phyloP scores from a whole-genome alignment of 37 sponge, comb jelly and placozoan genomes.

The Ephydatia muelleri region DNA sequence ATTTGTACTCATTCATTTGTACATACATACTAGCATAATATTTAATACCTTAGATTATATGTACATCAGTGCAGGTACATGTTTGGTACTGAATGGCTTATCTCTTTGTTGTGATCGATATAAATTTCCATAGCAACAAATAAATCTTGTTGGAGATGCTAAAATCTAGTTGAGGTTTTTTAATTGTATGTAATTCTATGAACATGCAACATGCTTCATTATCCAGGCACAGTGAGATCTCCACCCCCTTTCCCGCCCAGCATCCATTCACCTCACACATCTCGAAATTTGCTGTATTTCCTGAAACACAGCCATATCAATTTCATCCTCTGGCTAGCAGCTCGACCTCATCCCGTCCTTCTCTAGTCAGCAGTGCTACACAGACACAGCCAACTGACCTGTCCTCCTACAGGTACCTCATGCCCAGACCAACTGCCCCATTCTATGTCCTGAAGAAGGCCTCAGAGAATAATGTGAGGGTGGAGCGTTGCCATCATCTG shows the following conservation, averaged over 20 bases:
- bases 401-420: not conserved
- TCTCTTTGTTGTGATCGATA: no score
- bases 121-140: no score
- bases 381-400: not conserved
- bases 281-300: constrained; percentile 70
- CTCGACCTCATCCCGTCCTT: not conserved
- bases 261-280: constrained; percentile 86
- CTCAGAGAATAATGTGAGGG: constrained; percentile 13
- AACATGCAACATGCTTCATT: not conserved
- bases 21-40: not conserved
- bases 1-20: not conserved
- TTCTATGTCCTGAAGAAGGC: constrained; percentile 44
- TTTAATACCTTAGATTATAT: no score
- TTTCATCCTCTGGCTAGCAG: not conserved
- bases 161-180: no score
- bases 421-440: not conserved
- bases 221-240: constrained; percentile 54
- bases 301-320: constrained; percentile 42
- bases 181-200: not conserved
- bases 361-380: not conserved
- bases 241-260: constrained; percentile 73
- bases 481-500: constrained; percentile 2
- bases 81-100: not conserved
- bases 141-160: no score
- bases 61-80: constrained; percentile 3